Evolutionary conservation across 2,113 vertebrate genomes (phyloP), one percentile per base, ranked within the genome.

Genomic region (Nothobranchius kuhntae): DNA sequence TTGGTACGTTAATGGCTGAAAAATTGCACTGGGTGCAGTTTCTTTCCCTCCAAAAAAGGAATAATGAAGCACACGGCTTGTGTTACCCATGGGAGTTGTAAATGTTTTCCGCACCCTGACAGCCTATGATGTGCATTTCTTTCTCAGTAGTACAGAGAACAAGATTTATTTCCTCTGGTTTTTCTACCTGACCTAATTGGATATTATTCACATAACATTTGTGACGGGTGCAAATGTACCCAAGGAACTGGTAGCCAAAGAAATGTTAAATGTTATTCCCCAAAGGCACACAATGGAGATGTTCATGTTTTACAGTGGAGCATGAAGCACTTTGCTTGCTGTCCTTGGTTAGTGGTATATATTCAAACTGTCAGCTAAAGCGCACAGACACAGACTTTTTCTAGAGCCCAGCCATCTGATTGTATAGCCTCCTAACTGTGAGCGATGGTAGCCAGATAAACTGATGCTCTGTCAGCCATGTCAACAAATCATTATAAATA

Each of bases 171-270:
- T 91, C 79, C 81, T 55, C 65, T 72, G 69, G 77, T 92, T 83
- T 89, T 84, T 88, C 80, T 77, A 88, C 85, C 78, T 83, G 82
- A 81, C 85, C 87, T 91, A 92, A 92, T 91, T 92, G 89, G 87
- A 90, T 79, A 87, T 92, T 85, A 87, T 91, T 79, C 65, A 44
- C 68, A 53, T 75, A 68, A 56, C 60, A 70, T 84, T 78, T 38
- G 53, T 89, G 86, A 77, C 86, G 57, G 52, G 57, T 81, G 78
- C 74, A 78, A 79, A 86, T 79, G 79, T 75, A 72, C 36, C 48
- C 21, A 36, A 52, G 51, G 62, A 72, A 86, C 64, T 9, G 1
- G 54, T 60, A 78, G 63, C 55, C 50, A 26, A 50, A 1, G 24
- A 65, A 62, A 81, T 74, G 70, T 70, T 61, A 67, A 70, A 78